Percentiles rank a stretch among this genome's conserved stretches.
phyloP scores from a whole-genome alignment of 2,113 vertebrate species.

The Petroica traversi region DNA sequence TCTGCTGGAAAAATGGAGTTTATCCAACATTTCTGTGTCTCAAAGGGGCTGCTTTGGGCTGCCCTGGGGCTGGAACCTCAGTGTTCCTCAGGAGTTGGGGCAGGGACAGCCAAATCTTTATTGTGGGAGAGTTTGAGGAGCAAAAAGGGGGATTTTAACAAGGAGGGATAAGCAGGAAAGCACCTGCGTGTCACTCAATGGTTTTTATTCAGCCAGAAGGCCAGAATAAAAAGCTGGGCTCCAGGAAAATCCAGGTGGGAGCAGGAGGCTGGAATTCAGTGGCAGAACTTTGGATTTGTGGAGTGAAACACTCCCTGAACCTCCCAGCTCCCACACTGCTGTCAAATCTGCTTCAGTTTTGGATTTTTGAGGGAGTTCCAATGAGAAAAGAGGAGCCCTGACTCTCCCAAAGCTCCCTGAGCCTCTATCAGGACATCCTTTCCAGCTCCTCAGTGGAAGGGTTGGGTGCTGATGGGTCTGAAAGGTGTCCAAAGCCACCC shows the following conservation, averaged over 20 bases:
- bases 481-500: not conserved
- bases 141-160: not conserved
- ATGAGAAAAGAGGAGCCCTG: rapidly evolving
- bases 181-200: not conserved
- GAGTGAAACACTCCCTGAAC: not conserved
- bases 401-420: not conserved
- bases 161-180: not conserved
- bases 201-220: not conserved
- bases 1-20: not conserved
- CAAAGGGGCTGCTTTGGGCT: not conserved
- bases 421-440: rapidly evolving
- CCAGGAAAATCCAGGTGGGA: not conserved
- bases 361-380: not conserved
- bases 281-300: not conserved
- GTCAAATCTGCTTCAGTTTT: not conserved
- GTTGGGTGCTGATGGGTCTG: not conserved
- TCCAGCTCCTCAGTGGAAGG: not conserved
- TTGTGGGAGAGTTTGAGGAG: not conserved
- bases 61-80: not conserved
- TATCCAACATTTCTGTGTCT: not conserved
- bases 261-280: not conserved
- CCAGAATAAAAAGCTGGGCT: not conserved
- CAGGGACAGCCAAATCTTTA: not conserved
- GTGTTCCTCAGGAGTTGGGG: not conserved
- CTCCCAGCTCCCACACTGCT: not conserved